Base-by-base conservation (phyloP, 2,113 vertebrate species). In the Glaucidium brasilianum region DNA sequence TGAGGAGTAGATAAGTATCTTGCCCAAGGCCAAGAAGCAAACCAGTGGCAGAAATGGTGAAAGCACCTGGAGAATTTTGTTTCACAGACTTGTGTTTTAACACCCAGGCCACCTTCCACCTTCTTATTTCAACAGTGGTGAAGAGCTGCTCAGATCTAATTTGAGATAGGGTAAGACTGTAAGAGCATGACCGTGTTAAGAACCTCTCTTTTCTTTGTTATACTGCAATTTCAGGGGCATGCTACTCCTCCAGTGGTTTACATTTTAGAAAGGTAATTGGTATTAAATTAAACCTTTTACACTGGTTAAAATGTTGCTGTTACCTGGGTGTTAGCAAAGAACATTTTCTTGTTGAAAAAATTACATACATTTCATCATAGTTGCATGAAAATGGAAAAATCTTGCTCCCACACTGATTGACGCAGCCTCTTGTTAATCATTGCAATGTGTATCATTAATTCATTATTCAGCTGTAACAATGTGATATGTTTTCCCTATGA, bases 111-210 rank as follows among this genome's bases (percentile, higher is more conserved):
- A 93, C 78, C 39, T 47, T 95, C 74, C 50, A 88, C 71, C 49
- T 90, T 77, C 75, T 77, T 69, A 43, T 47, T 92, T 73, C 55
- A 85, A 69, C 39, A 80, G 37, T 23, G 37, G 62, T 85, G 63
- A 92, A 92, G 71, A 85, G 71, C 59, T 90, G 59, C 78, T 95
- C 53, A 89, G 91, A 94, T 97, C 78, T 96, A 90, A 95, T 97
- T 91, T 92, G 77, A 94, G 93, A 97, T 91, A 95, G 47, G 15
- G 14, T 90, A 91, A 95, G 13, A 68, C 39, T 85, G 14, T 95
- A 92, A 92, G n/a, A 95, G 60, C 80, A 88, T 69, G 83, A 79
- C 92, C 6, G 3, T 0, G 0, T 58, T 91, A 88, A 85, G 59
- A 94, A 85, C 41, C 20, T 83, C 85, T 52, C 23, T 56, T 92